These are phyloP conservation scores for Polypedilum pembai DNA, from an alignment of 1,140 invertebrate species.

Conservation along the genomic window DNA sequence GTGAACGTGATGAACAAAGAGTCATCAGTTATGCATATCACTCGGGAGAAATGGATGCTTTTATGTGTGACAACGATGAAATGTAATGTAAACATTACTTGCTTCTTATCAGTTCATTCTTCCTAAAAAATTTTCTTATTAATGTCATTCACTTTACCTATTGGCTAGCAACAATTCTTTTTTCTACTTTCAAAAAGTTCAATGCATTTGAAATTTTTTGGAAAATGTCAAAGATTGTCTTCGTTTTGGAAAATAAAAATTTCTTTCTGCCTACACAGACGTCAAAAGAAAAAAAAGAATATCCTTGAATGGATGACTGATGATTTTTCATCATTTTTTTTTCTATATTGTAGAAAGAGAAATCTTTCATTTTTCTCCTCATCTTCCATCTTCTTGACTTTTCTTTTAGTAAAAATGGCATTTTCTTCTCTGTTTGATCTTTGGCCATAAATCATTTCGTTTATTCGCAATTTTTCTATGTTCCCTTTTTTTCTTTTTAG, in stretches of 20 bases:
- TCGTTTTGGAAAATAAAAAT: no score
- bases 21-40: constrained; percentile 10
- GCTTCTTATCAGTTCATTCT: no score
- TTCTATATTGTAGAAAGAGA: neutral
- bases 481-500: neutral
- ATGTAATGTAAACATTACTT: neutral
- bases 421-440: constrained; percentile 23
- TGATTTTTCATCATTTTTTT: constrained; percentile 26
- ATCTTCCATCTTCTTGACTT: neutral
- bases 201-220: no score
- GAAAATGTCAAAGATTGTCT: no score
- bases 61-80: neutral
- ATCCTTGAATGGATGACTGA: constrained; percentile 24
- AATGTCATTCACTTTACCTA: no score
- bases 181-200: no score
- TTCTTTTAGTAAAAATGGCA: neutral
- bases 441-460: constrained; percentile 25
- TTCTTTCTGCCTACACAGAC: no score
- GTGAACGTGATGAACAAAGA: neutral
- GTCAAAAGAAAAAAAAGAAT: neutral
- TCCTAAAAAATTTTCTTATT: neutral
- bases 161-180: no score
- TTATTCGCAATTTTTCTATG: neutral
- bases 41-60: neutral
- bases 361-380: neutral